These are phyloP conservation scores for Coenonympha arcania DNA, from an alignment of 2,888 invertebrate species.

Conservation along the genomic window DNA sequence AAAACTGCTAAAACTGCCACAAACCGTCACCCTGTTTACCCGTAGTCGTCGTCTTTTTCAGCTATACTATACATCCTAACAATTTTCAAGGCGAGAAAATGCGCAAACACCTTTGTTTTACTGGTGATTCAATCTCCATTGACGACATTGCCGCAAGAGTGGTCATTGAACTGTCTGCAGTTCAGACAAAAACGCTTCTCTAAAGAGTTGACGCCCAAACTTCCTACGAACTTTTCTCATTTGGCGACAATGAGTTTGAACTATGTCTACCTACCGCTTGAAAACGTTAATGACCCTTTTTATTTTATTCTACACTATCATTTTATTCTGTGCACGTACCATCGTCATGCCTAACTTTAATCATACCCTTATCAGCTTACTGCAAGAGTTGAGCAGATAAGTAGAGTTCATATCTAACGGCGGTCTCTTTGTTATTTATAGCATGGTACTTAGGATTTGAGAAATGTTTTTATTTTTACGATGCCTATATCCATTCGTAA, in stretches of 20 bases:
- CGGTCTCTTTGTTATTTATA: neutral
- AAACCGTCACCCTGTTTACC: no score
- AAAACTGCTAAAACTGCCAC: no score
- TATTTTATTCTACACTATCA: neutral
- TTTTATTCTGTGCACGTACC: neutral
- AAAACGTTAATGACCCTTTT: neutral
- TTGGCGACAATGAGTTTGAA: no score
- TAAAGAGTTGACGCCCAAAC: no score
- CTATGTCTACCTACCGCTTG: no score
- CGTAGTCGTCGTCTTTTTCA: no score
- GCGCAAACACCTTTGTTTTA: slow-evolving; percentile 19
- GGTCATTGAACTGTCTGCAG: slow-evolving; percentile 22
- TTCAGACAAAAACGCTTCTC: slow-evolving; percentile 1
- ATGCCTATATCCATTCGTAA: no score
- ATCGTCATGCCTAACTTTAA: neutral
- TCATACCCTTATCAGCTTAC: neutral
- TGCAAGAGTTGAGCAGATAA: neutral
- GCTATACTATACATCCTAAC: no score
- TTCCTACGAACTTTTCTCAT: no score
- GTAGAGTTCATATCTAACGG: neutral
- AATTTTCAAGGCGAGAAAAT: slow-evolving; percentile 9
- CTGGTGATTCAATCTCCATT: slow-evolving; percentile 16
- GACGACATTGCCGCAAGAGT: slow-evolving; percentile 13
- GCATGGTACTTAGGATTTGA: neutral
- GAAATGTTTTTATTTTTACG: no score